A percentile compares a stretch with the other conserved stretches of the same genome.
Evolutionary conservation across 2,888 invertebrate species (phyloP).

Genomic region (Drosophila bunnanda): DNA sequence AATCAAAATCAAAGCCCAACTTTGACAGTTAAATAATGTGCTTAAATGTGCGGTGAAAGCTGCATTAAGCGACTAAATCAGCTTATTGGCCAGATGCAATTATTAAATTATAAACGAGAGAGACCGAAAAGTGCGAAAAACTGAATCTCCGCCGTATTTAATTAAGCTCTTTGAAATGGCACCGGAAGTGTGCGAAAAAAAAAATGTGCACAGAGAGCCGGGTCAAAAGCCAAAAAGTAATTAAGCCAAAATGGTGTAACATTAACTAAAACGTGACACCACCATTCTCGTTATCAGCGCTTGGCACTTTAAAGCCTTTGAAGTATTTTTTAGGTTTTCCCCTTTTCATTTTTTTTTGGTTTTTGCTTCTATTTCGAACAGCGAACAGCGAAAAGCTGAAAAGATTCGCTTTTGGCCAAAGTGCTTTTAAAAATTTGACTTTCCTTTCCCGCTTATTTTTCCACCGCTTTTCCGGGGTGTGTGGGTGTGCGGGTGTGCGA

Average conservation of each 20-base stretch:
- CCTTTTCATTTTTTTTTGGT: not conserved
- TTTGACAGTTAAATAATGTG: conserved; percentile 7
- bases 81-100: conserved; percentile 42
- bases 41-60: conserved; percentile 11
- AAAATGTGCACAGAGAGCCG: conserved; percentile 12
- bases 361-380: conserved; percentile 7
- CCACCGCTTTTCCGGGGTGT: not conserved
- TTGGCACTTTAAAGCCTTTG: conserved; percentile 61
- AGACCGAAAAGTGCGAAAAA: not conserved
- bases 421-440: conserved; percentile 58
- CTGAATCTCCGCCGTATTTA: conserved; percentile 42
- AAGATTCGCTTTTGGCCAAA: conserved; percentile 43
- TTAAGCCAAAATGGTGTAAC: conserved; percentile 73
- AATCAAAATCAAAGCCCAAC: conserved; percentile 7
- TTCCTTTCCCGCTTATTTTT: conserved; percentile 11
- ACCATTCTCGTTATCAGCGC: conserved; percentile 23
- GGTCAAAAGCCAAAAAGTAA: conserved; percentile 68
- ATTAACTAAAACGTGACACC: conserved; percentile 66
- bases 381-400: conserved; percentile 9
- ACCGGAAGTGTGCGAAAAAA: conserved; percentile 33
- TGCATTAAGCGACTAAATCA: conserved; percentile 28
- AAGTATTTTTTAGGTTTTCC: conserved; percentile 41
- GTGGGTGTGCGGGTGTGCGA: not conserved
- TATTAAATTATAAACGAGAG: conserved; percentile 41
- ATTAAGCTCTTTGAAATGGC: conserved; percentile 42